A percentile compares a stretch with the other conserved stretches of the same genome.
Evolutionary conservation across 2,888 invertebrate species (phyloP).

Genomic region (Buathra laborator): DNA sequence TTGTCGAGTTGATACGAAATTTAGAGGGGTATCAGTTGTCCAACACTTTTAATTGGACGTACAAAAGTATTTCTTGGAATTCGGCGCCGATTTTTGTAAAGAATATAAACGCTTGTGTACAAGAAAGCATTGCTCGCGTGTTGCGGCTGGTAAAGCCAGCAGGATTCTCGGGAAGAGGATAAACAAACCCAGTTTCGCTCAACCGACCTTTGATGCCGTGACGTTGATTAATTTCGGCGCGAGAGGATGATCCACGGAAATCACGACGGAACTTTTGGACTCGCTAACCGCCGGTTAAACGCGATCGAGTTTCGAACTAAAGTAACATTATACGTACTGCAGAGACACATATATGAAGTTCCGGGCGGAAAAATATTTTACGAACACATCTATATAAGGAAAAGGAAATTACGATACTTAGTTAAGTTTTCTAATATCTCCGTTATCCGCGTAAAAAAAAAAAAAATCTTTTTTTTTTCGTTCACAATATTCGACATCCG

Average conservation of each 20-base stretch:
- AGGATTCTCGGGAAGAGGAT: conserved; percentile 74
- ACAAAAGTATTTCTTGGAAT: conserved; percentile 40
- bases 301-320: conserved; percentile 26
- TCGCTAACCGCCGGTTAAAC: conserved; percentile 46
- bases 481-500: not conserved
- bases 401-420: not conserved
- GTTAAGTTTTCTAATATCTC: too few species aligned
- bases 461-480: not conserved
- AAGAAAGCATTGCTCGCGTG: conserved; percentile 20
- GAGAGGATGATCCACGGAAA: conserved; percentile 75
- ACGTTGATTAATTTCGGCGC: conserved; percentile 83
- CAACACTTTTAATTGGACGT: conserved; percentile 7
- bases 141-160: conserved; percentile 36
- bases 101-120: not conserved
- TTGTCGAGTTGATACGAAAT: conserved; percentile 11
- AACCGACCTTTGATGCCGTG: conserved; percentile 82
- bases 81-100: conserved; percentile 30
- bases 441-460: not conserved
- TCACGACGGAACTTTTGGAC: conserved; percentile 51
- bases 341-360: not conserved
- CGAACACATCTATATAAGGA: not conserved
- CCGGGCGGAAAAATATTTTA: not conserved
- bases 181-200: conserved; percentile 81
- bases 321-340: conserved; percentile 2
- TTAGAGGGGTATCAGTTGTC: conserved; percentile 11